phyloP scores from a whole-genome alignment of 1,140 invertebrate genomes.

The Lasaia peninsularis region DNA sequence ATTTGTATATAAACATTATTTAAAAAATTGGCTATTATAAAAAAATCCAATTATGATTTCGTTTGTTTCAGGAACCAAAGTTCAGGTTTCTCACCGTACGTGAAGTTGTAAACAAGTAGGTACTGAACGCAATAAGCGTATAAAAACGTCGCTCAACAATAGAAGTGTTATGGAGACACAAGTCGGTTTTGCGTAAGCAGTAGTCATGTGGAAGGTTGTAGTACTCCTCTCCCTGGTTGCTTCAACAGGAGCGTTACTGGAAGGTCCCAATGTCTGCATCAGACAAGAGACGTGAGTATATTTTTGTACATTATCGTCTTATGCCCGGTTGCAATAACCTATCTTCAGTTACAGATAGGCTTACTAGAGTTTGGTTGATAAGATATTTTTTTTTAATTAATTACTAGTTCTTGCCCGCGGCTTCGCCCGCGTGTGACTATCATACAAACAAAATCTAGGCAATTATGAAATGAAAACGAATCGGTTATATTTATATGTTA shows the following conservation, averaged over 20 bases:
- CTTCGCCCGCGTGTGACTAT: too few relatives aligned
- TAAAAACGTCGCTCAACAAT: slow-evolving; percentile 36
- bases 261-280: slow-evolving; percentile 68
- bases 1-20: too few relatives aligned
- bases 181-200: slow-evolving; percentile 35
- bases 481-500: too few relatives aligned
- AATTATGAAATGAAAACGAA: too few relatives aligned
- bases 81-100: neutral
- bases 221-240: slow-evolving; percentile 35
- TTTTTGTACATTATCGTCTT: too few relatives aligned
- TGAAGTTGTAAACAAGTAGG: slow-evolving; percentile 20
- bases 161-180: slow-evolving; percentile 58
- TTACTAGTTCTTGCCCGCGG: too few relatives aligned
- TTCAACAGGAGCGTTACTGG: slow-evolving; percentile 38
- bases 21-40: neutral
- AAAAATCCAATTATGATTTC: neutral
- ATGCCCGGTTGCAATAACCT: too few relatives aligned
- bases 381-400: too few relatives aligned
- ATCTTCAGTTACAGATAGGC: too few relatives aligned
- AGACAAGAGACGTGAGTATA: slow-evolving; percentile 59
- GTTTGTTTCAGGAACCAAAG: neutral
- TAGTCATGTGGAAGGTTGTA: slow-evolving; percentile 47
- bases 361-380: too few relatives aligned
- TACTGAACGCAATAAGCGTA: slow-evolving; percentile 30
- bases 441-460: too few relatives aligned